Base-by-base conservation (phyloP, 2,888 invertebrate species). In the Eristalis pertinax region DNA sequence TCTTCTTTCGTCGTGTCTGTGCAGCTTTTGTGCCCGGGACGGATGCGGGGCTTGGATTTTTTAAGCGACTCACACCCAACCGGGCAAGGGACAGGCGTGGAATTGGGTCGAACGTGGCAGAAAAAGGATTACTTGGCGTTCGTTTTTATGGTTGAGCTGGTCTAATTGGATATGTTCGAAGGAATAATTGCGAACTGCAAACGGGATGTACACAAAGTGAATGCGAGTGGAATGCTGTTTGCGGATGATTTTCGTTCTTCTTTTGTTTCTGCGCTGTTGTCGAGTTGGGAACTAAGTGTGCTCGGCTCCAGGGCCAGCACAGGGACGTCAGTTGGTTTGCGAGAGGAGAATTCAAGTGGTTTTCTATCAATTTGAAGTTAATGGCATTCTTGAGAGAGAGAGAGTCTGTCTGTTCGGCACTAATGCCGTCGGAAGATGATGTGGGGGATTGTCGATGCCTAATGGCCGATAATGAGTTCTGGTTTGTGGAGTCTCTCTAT, bases 161-260 rank as follows among this genome's bases (percentile, higher is more conserved):
- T 84, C 88, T 84, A 88, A 88, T 88, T 88, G 88, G 84, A 84
- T 84, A 77, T 87, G 79, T 87, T 87, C 72, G 87, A 84, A 76
- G 76, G 75, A 80, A 84, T 84, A 73, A 80, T 76, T 84, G 72
- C 68, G 64, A 84, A 84, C 72, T 69, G 68, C 43, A 87, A 84
- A 72, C 79, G 24, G 69, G 43, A 70, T 82, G 73, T 70, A 56
- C 65, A 84, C 62, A 80, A 74, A 69, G 74, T 63, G 58, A 50
- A 78, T 29, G 60, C 67, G 67, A 77, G 67, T 65, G 24, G 29
- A 19, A 11, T 38, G 32, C 24, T 38, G 68, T 56, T 76, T 38
- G 75, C 58, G 22, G 50, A 35, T 41, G 19, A 22, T 56, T 22
- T 43, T 24, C 68, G 67, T 72, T 35, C n/a, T 58, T 43, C 7